phyloP scores from a whole-genome alignment of 1,140 invertebrate genomes.

The Neodiprion fabricii region DNA sequence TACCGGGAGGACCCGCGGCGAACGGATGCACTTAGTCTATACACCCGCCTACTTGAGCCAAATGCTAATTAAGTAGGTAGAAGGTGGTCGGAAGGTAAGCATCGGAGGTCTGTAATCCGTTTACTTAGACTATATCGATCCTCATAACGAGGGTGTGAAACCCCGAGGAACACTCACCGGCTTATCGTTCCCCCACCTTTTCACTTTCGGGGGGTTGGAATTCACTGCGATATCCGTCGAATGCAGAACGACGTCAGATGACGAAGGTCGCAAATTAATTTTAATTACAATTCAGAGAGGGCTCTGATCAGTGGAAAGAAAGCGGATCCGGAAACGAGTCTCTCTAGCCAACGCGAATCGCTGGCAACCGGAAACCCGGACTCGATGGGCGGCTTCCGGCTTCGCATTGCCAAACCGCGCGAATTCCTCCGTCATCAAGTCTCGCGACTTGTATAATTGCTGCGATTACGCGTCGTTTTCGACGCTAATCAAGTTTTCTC shows the following conservation, averaged over 20 bases:
- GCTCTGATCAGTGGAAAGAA: neutral
- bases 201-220: too few species aligned
- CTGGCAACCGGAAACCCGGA: neutral
- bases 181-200: too few species aligned
- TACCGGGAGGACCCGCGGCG: too few species aligned
- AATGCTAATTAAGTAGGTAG: conserved; percentile 1
- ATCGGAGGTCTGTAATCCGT: neutral
- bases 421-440: neutral
- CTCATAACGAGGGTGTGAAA: too few species aligned
- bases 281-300: too few species aligned
- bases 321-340: neutral
- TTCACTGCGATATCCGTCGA: too few species aligned
- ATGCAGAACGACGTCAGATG: too few species aligned
- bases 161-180: too few species aligned
- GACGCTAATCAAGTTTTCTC: neutral
- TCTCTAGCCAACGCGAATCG: neutral
- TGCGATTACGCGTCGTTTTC: neutral
- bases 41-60: neutral
- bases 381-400: neutral
- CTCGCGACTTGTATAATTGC: neutral
- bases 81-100: conserved; percentile 1
- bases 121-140: neutral
- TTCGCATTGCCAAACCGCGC: neutral
- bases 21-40: neutral
- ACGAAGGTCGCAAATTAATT: too few species aligned